phyloP scores from a whole-genome alignment of 2,113 vertebrate genomes.

The Junco hyemalis region DNA sequence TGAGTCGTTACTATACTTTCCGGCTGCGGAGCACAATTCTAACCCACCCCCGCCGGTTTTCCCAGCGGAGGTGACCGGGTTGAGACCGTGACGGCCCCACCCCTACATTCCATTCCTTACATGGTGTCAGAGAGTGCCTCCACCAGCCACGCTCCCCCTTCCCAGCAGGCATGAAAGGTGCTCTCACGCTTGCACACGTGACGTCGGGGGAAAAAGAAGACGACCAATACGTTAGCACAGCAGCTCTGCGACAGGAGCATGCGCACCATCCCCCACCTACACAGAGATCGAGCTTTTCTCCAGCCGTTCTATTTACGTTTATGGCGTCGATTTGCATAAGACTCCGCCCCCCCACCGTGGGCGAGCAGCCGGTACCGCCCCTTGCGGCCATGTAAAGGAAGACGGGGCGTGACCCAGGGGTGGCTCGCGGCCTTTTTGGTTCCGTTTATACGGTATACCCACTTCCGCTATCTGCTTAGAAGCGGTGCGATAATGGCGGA shows the following conservation, averaged over 20 bases:
- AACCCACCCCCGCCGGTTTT: too few species aligned
- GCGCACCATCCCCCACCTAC: background rate
- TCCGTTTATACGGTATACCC: constrained; percentile 86
- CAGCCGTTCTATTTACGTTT: constrained; percentile 70
- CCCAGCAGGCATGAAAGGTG: background rate
- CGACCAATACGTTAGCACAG: background rate
- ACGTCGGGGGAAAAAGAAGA: background rate
- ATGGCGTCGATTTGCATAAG: constrained; percentile 48
- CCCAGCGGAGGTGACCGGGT: background rate
- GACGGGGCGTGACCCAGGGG: constrained; percentile 53
- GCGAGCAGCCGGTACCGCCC: constrained; percentile 48
- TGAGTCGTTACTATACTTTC: background rate
- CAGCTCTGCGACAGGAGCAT: too few species aligned
- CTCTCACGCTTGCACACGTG: background rate
- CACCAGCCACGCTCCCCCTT: background rate
- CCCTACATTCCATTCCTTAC: background rate
- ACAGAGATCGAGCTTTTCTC: background rate
- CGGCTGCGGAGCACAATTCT: background rate
- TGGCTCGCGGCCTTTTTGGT: constrained; percentile 75
- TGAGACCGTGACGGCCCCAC: background rate
- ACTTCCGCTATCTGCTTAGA: constrained; percentile 89
- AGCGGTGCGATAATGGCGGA: constrained; percentile 94
- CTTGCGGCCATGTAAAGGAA: constrained; percentile 76
- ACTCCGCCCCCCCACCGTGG: background rate
- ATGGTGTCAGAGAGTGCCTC: background rate